Evolutionary conservation across 2,113 vertebrate genomes (phyloP).

Genomic region (Centropus bengalensis): DNA sequence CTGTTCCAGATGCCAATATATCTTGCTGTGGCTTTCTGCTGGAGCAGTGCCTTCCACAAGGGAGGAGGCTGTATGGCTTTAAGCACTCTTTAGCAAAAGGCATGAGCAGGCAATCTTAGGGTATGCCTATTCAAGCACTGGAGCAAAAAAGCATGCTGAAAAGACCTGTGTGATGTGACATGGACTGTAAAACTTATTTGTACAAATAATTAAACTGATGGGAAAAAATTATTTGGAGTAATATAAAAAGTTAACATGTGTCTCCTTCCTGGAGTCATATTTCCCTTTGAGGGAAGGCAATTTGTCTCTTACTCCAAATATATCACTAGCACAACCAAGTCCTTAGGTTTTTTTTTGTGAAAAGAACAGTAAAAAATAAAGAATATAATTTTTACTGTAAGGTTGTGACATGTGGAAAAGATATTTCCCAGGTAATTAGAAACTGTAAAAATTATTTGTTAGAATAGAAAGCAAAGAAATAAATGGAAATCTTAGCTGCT

Average conservation of each 20-base stretch:
- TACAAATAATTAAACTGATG: neutral
- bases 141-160: neutral
- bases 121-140: neutral
- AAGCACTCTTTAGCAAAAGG: neutral
- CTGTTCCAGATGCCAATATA: neutral
- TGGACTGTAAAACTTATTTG: neutral
- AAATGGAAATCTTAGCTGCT: neutral
- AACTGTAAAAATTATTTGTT: neutral
- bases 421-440: neutral
- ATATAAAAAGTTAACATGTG: fast-evolving
- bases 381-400: neutral
- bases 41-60: neutral
- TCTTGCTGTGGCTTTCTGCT: neutral
- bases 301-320: neutral
- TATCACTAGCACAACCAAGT: neutral
- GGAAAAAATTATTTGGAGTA: neutral
- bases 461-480: neutral
- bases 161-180: fast-evolving
- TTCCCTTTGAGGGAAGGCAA: neutral
- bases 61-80: neutral
- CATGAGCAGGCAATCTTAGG: neutral
- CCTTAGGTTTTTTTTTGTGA: neutral
- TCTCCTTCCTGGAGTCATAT: neutral
- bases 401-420: neutral
- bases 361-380: neutral